A percentile compares a stretch with the other conserved stretches of the same genome.
Conservation (phyloP, 2,888 invertebrate species). For the Linnaemya tessellans region DNA sequence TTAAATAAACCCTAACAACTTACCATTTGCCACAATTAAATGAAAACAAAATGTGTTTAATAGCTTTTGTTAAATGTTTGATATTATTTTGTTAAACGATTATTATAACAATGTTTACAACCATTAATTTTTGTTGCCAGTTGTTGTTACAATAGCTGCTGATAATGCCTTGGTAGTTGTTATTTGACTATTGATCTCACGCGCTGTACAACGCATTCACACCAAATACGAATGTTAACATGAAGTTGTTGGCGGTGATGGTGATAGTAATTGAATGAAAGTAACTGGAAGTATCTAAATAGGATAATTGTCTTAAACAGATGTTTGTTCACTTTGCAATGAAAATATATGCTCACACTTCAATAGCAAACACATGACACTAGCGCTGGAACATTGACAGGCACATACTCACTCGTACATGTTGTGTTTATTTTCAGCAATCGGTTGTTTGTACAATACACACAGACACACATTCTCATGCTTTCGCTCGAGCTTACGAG, state of each 20-base stretch:
- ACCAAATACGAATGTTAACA: slow-evolving; percentile 2
- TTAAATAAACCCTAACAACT: not conserved
- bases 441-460: slow-evolving; percentile 32
- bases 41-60: slow-evolving; percentile 9
- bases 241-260: not conserved
- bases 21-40: not conserved
- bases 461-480: not conserved
- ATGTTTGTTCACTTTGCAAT: slow-evolving; percentile 29
- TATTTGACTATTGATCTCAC: slow-evolving; percentile 59
- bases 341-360: not conserved
- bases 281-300: slow-evolving; percentile 28
- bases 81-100: slow-evolving; percentile 48
- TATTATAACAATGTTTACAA: slow-evolving; percentile 50
- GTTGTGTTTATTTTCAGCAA: slow-evolving; percentile 45
- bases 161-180: slow-evolving; percentile 14
- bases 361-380: not conserved
- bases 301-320: slow-evolving; percentile 51
- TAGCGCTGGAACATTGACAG: slow-evolving; percentile 4
- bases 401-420: not conserved
- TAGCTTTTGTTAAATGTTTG: slow-evolving; percentile 38
- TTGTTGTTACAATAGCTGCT: slow-evolving; percentile 12
- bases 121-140: slow-evolving; percentile 50
- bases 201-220: not conserved
- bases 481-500: not conserved
- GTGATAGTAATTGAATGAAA: slow-evolving; percentile 18